phyloP scores from a whole-genome alignment of 2,113 vertebrate species.

The Garra rufa region DNA sequence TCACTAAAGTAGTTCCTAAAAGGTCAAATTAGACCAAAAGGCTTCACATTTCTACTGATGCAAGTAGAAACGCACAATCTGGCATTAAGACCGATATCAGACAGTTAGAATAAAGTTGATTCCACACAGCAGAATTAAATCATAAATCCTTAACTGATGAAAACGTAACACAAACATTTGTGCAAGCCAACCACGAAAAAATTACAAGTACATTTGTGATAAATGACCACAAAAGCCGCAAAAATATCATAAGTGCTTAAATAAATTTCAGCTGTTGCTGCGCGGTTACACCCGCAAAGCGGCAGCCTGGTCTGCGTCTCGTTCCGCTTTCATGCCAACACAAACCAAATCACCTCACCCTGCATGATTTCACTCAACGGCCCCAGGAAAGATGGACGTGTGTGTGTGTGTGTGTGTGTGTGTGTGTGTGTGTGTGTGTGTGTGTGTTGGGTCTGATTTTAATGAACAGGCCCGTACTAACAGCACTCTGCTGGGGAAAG shows the following conservation, averaged over 20 bases:
- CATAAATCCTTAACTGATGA: neutral
- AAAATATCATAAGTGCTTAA: constrained; percentile 16
- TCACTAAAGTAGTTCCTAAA: neutral
- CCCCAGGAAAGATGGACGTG: neutral
- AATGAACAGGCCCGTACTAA: constrained; percentile 36
- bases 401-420: constrained; percentile 11
- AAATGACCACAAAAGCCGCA: constrained; percentile 30
- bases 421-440: neutral
- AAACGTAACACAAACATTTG: constrained; percentile 32
- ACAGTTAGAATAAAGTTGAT: neutral
- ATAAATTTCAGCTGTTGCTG: constrained; percentile 21
- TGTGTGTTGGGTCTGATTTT: constrained; percentile 10
- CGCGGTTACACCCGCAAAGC: neutral
- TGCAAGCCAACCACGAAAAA: constrained; percentile 19
- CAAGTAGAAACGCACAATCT: neutral
- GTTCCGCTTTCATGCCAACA: constrained; percentile 30
- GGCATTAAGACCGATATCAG: neutral
- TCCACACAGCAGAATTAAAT: constrained; percentile 1
- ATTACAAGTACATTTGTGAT: constrained; percentile 17
- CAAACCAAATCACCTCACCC: constrained; percentile 38
- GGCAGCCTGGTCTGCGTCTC: neutral
- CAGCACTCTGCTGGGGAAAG: constrained; percentile 10
- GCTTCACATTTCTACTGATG: neutral
- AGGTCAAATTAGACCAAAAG: neutral
- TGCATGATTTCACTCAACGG: constrained; percentile 48